These are phyloP conservation scores for Trachurus trachurus DNA, from an alignment of 2,797 vertebrate species.

Conservation along the genomic window DNA sequence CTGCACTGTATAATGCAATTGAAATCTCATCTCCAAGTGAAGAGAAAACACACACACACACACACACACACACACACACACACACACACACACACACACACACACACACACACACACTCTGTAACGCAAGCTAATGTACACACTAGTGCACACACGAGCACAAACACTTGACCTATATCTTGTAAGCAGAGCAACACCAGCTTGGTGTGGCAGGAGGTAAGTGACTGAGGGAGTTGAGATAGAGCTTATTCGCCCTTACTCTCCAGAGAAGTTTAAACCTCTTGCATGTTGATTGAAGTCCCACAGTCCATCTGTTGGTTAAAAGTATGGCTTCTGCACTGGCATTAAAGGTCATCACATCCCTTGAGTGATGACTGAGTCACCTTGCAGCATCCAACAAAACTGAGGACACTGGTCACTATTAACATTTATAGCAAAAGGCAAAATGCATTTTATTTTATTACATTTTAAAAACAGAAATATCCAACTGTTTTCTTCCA, in stretches of 20 bases:
- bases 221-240: slow-evolving; percentile 29
- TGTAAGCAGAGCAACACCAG: slow-evolving; percentile 12
- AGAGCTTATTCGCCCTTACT: slow-evolving; percentile 31
- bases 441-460: too few species aligned
- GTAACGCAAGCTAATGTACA: not conserved
- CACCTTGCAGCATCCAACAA: not conserved
- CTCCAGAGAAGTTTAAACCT: slow-evolving; percentile 48
- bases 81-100: not conserved
- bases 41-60: slow-evolving; percentile 8
- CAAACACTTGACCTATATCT: not conserved
- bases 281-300: slow-evolving; percentile 51
- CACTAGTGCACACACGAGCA: not conserved
- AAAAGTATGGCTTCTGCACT: slow-evolving; percentile 11
- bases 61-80: slow-evolving; percentile 4
- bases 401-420: not conserved
- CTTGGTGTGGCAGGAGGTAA: slow-evolving; percentile 31
- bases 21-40: slow-evolving; percentile 20
- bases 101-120: not conserved
- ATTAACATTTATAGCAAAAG: not conserved
- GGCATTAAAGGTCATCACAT: slow-evolving; percentile 51
- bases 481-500: not conserved
- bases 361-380: slow-evolving; percentile 10
- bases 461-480: not conserved
- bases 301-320: slow-evolving; percentile 33
- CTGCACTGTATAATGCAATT: slow-evolving; percentile 8